These are phyloP conservation scores for Acropternis orthonyx DNA, from an alignment of 2,797 vertebrate species.

Conservation along the genomic window DNA sequence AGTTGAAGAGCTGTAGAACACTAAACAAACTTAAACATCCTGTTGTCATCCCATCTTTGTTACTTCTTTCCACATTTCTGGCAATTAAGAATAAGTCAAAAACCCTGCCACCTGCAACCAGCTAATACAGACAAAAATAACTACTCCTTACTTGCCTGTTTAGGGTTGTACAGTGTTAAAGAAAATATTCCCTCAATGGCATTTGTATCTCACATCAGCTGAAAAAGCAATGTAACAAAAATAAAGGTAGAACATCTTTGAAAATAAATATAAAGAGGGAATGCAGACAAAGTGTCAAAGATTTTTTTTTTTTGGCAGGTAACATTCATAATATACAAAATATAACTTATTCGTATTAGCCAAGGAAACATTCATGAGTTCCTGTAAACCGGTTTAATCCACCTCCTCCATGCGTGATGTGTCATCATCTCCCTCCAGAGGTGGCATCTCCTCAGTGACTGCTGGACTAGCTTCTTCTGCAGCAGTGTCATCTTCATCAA, in stretches of 20 bases:
- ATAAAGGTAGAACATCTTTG: constrained; percentile 77
- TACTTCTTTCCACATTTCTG: constrained; percentile 35
- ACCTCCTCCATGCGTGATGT: constrained; percentile 96
- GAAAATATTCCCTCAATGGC: constrained; percentile 69
- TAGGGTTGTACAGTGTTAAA: constrained; percentile 69
- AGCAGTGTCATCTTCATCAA: constrained; percentile 89
- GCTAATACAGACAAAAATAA: constrained; percentile 49
- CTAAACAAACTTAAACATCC: constrained; percentile 51
- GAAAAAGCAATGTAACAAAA: constrained; percentile 80
- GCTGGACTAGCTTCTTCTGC: constrained; percentile 82
- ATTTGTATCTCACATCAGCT: constrained; percentile 73
- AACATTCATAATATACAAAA: constrained; percentile 79
- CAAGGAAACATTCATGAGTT: constrained; percentile 47
- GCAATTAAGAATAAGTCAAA: constrained; percentile 68
- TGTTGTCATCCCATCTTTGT: constrained; percentile 20
- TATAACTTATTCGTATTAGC: constrained; percentile 68
- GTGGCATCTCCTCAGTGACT: constrained; percentile 90
- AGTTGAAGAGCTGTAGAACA: constrained; percentile 47
- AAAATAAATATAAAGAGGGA: constrained; percentile 76
- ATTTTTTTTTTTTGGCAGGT: constrained; percentile 69
- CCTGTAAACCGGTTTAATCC: constrained; percentile 75
- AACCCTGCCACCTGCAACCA: constrained; percentile 58
- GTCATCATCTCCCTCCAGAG: constrained; percentile 92
- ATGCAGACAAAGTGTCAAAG: constrained; percentile 65
- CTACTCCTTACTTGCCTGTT: constrained; percentile 58